Base-by-base conservation (phyloP, 2,888 invertebrate genomes). In the Dasysyrphus tricinctus region DNA sequence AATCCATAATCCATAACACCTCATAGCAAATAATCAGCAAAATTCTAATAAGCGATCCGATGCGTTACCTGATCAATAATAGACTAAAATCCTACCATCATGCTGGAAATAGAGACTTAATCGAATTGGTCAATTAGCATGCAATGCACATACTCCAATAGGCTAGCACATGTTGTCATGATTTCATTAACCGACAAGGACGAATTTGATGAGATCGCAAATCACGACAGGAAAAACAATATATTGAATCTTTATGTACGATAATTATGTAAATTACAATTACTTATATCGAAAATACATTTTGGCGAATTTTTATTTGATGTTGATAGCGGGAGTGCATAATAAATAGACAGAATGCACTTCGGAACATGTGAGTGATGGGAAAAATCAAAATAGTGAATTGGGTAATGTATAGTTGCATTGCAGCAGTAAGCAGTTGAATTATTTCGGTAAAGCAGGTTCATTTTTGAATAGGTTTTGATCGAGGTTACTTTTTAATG, bases 161-260 rank as follows among this genome's bases (percentile, higher is more conserved):
- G 56, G 59, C 78, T 47, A 78, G 77, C 77, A 74, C 78, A 86
- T 83, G 78, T 65, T 74, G 80, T 76, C 84, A 80, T 84, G 84
- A 80, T 83, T 80, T 74, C n/a, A 63, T 73, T 72, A 67, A 74
- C 42, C 69, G 80, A 75, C 86, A 86, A 86, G 86, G 86, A 82
- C 82, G 82, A 86, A 86, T 86, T 74, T 59, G 75, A 47, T 74
- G 47, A 86, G 78, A 81, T 86, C 65, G 81, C 85, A 67, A 77
- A 73, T 59, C 67, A 82, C 37, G 29, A 44, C 51, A 74, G 39
- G 32, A 51, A 65, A 78, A 32, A 77, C 29, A 77, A 65, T 37
- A 49, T 24, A 57, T 6, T 44, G 49, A 49, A 37, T 5, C 6
- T 6, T 19, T 16, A 24, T 24, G 24, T 24, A 57, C 34, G 44